A percentile compares a stretch with the other conserved stretches of the same genome.
These are phyloP conservation scores for Glyptemys insculpta DNA, from an alignment of 2,797 vertebrate species.

Conservation along the genomic window DNA sequence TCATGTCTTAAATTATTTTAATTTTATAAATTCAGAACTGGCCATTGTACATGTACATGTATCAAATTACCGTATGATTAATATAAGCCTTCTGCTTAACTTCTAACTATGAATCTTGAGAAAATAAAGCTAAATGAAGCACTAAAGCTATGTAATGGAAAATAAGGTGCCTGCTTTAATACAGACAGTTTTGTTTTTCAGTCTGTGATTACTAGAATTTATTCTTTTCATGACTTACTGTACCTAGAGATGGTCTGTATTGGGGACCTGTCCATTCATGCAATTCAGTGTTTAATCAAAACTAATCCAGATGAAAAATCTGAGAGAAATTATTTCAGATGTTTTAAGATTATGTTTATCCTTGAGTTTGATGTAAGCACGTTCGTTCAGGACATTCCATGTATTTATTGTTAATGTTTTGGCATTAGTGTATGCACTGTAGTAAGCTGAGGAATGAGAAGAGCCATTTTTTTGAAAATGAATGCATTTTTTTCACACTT, in stretches of 20 bases:
- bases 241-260: background rate
- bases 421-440: background rate
- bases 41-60: background rate
- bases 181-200: background rate
- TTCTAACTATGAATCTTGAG: background rate
- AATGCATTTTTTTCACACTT: background rate
- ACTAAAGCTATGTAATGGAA: background rate
- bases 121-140: background rate
- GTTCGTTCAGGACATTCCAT: background rate
- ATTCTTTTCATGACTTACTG: background rate
- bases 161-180: background rate
- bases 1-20: background rate
- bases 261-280: background rate
- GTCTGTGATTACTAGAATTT: background rate
- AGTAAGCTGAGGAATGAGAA: background rate
- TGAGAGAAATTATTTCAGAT: background rate
- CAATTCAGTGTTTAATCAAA: background rate
- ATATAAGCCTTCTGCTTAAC: background rate
- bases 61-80: constrained; percentile 1
- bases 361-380: background rate
- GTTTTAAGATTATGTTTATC: background rate
- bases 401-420: background rate
- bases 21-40: background rate
- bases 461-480: background rate
- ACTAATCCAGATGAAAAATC: background rate